Conservation (phyloP, 1,140 invertebrate species). For the Aphelinus certus region DNA sequence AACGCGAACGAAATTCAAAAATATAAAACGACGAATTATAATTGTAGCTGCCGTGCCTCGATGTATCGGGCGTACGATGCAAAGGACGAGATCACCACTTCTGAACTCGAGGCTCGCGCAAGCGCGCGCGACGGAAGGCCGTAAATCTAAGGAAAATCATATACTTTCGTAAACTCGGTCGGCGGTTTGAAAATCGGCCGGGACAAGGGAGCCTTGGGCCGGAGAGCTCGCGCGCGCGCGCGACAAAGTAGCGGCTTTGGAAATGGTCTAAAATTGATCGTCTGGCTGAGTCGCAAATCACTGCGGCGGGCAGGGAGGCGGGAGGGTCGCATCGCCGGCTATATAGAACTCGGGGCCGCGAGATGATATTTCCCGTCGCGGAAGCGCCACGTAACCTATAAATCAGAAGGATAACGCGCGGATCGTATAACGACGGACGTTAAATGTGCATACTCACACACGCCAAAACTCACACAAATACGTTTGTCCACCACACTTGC, state of each 20-base stretch:
- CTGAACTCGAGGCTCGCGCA: too few species aligned
- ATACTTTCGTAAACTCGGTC: constrained; percentile 24
- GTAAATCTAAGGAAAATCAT: too few species aligned
- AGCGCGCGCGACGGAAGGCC: too few species aligned
- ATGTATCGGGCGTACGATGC: too few species aligned
- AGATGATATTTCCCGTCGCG: constrained; percentile 39
- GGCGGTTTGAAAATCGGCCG: constrained; percentile 45
- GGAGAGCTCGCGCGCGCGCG: not conserved
- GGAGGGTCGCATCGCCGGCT: not conserved
- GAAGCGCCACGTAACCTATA: constrained; percentile 49
- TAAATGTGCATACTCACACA: constrained; percentile 3
- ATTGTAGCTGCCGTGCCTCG: too few species aligned
- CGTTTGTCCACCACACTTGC: too few species aligned
- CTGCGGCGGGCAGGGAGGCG: not conserved
- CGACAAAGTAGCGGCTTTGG: not conserved
- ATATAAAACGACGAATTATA: too few species aligned
- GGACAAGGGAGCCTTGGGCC: not conserved
- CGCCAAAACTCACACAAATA: too few species aligned
- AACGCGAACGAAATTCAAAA: too few species aligned
- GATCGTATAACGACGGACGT: constrained; percentile 37
- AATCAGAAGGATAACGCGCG: constrained; percentile 58
- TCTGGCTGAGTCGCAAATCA: constrained; percentile 34
- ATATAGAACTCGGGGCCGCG: not conserved
- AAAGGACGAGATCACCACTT: too few species aligned
- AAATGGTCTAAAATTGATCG: constrained; percentile 34